These are phyloP conservation scores for Rhinophrynus dorsalis DNA, from an alignment of 2,797 vertebrate species.

Conservation along the genomic window DNA sequence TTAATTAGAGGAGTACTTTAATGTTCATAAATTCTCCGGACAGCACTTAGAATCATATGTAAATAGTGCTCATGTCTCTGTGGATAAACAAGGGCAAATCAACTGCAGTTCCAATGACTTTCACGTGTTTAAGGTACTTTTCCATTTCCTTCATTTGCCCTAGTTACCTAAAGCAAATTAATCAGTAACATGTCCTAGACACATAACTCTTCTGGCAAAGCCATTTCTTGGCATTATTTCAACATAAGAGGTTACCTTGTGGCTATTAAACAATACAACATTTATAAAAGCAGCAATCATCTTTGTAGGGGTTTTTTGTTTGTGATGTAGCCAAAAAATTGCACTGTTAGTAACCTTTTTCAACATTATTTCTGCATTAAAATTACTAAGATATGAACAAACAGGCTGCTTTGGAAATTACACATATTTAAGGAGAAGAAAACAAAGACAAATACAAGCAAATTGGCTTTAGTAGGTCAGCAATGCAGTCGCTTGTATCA, in stretches of 20 bases:
- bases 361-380: no score
- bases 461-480: no score
- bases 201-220: constrained; percentile 18
- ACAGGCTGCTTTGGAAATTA: no score
- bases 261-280: background rate
- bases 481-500: no score
- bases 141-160: constrained; percentile 16
- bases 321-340: no score
- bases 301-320: background rate
- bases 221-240: constrained; percentile 30
- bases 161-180: constrained; percentile 35
- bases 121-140: constrained; percentile 21
- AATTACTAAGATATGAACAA: no score
- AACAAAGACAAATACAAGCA: no score
- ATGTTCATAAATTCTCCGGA: constrained; percentile 13
- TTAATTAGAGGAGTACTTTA: constrained; percentile 26
- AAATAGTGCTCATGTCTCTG: constrained; percentile 4
- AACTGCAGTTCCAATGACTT: constrained; percentile 30
- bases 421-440: no score
- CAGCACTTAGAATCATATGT: constrained; percentile 17
- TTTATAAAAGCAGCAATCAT: background rate
- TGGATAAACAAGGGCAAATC: constrained; percentile 31
- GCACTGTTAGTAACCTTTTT: no score
- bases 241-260: constrained; percentile 39
- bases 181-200: constrained; percentile 42